These are phyloP conservation scores for Nibea coibor DNA, from an alignment of 2,113 vertebrate genomes.

Conservation along the genomic window DNA sequence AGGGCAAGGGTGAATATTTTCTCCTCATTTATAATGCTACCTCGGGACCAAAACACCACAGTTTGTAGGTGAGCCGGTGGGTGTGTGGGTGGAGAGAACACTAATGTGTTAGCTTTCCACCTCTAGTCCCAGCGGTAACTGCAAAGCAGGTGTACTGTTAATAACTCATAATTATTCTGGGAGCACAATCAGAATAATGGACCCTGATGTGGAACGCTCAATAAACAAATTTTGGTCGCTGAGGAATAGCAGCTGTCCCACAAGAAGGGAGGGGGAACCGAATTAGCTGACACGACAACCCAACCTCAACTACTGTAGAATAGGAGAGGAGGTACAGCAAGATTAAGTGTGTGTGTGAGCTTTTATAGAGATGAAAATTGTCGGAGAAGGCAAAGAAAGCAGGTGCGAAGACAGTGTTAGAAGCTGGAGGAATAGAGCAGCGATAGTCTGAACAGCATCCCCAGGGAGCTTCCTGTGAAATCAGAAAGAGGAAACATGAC, in stretches of 20 bases:
- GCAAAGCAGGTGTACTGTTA: constrained; percentile 65
- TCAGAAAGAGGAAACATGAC: constrained; percentile 70
- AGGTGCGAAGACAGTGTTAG: constrained; percentile 7
- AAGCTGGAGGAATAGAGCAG: constrained; percentile 19
- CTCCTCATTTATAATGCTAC: neutral
- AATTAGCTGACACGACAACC: constrained; percentile 38
- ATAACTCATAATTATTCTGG: constrained; percentile 66
- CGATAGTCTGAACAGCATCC: constrained; percentile 29
- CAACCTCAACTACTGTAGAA: constrained; percentile 50
- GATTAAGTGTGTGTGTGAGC: neutral
- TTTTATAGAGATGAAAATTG: constrained; percentile 5
- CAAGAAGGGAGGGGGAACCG: neutral
- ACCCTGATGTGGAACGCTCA: constrained; percentile 48
- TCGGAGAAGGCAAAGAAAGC: constrained; percentile 22
- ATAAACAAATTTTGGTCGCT: constrained; percentile 45
- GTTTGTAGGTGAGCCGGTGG: constrained; percentile 1
- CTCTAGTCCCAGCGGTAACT: constrained; percentile 42
- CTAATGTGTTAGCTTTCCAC: constrained; percentile 48
- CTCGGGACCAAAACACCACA: constrained; percentile 7
- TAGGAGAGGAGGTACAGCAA: constrained; percentile 15
- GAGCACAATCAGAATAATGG: constrained; percentile 55
- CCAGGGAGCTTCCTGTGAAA: constrained; percentile 72
- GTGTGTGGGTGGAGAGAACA: constrained; percentile 40
- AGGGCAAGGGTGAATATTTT: constrained; percentile 5
- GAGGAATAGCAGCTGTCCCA: constrained; percentile 54